A percentile compares a stretch with the other conserved stretches of the same genome.
phyloP scores from a whole-genome alignment of 2,888 invertebrate species.

The Mesopsocus fuscifrons region DNA sequence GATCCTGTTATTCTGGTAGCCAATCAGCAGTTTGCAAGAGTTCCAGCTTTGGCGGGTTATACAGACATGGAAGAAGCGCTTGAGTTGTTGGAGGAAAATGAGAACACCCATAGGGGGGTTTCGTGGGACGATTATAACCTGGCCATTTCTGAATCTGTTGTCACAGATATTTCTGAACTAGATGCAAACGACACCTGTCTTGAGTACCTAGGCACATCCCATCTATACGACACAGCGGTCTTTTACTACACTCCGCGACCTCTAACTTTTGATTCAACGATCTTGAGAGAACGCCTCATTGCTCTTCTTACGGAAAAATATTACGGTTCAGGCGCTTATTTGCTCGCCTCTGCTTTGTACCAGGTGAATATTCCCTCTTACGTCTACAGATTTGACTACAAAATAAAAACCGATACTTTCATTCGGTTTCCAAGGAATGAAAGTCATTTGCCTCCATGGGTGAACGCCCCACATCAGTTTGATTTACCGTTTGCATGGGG shows the following conservation, averaged over 20 bases:
- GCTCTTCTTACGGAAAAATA: constrained; percentile 58
- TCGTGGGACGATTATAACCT: constrained; percentile 37
- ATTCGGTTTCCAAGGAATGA: constrained; percentile 34
- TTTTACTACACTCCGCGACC: constrained; percentile 57
- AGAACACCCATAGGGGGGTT: constrained; percentile 38
- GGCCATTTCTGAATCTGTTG: constrained; percentile 40
- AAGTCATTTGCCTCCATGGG: constrained; percentile 49
- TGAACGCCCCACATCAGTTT: constrained; percentile 61
- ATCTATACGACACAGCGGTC: constrained; percentile 38
- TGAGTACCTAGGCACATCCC: constrained; percentile 2
- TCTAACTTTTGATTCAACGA: constrained; percentile 36
- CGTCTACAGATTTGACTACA: constrained; percentile 50
- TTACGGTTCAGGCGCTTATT: constrained; percentile 49
- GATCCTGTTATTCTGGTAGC: constrained; percentile 27
- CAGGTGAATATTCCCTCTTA: constrained; percentile 31
- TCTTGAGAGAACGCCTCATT: constrained; percentile 42
- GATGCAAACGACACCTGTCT: constrained; percentile 34
- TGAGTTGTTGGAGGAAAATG: constrained; percentile 31
- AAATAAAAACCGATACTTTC: constrained; percentile 18
- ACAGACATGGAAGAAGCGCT: constrained; percentile 68
- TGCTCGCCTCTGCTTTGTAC: constrained; percentile 44
- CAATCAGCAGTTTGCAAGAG: constrained; percentile 19
- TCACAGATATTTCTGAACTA: constrained; percentile 36
- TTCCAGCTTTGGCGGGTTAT: constrained; percentile 56
- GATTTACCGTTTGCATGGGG: constrained; percentile 70